Evolutionary conservation across 1,140 invertebrate species (phyloP).

Genomic region (Doryteuthis pealeii): DNA sequence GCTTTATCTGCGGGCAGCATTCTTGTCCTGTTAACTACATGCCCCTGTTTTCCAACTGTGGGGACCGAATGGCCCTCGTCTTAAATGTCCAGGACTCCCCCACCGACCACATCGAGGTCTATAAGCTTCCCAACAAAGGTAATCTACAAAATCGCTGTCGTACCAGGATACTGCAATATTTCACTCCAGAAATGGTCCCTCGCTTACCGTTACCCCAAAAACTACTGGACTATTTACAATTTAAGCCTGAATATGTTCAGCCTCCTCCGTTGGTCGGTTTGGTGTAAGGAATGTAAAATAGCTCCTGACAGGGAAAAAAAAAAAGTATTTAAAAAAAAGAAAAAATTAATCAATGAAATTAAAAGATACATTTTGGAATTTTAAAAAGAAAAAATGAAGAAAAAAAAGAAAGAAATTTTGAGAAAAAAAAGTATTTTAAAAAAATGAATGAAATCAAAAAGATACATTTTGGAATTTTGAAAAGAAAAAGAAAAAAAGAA

Average conservation of each 20-base stretch:
- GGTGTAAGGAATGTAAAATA: too few species aligned
- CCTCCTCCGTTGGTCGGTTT: background rate
- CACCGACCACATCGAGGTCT: slow-evolving; percentile 54
- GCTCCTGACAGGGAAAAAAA: too few species aligned
- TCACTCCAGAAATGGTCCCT: slow-evolving; percentile 42
- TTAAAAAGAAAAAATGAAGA: too few species aligned
- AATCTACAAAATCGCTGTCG: slow-evolving; percentile 55
- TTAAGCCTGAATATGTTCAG: slow-evolving; percentile 52
- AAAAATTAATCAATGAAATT: too few species aligned
- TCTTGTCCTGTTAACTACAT: slow-evolving; percentile 57
- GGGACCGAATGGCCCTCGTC: slow-evolving; percentile 57
- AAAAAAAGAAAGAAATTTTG: too few species aligned
- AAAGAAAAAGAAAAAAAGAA: too few species aligned
- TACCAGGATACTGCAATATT: slow-evolving; percentile 51
- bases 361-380: too few species aligned
- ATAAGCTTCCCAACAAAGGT: slow-evolving; percentile 51
- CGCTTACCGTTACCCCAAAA: slow-evolving; percentile 50
- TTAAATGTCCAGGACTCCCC: slow-evolving; percentile 52
- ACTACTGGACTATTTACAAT: slow-evolving; percentile 54
- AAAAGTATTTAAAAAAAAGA: too few species aligned
- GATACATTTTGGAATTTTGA: too few species aligned
- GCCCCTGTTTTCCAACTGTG: slow-evolving; percentile 56
- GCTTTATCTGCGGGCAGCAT: slow-evolving; percentile 54
- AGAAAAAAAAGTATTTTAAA: too few species aligned
- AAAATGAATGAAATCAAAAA: too few species aligned